These are phyloP conservation scores for Zapus hudsonius DNA, from an alignment of 2,113 vertebrate genomes.

Conservation along the genomic window DNA sequence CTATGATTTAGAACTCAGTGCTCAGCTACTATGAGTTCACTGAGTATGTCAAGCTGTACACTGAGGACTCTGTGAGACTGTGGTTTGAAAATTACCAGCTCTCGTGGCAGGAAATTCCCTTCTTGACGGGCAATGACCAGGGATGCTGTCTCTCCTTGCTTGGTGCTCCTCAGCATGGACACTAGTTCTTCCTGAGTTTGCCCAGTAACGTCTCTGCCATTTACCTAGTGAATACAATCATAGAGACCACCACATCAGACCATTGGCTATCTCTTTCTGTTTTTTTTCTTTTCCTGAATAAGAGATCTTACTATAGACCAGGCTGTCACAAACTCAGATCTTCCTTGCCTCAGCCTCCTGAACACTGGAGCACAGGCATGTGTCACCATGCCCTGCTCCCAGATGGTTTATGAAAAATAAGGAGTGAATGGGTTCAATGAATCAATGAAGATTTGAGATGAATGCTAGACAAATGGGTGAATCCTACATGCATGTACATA, in stretches of 20 bases:
- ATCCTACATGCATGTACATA: neutral
- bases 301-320: neutral
- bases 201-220: conserved; percentile 92
- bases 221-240: conserved; percentile 87
- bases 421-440: neutral
- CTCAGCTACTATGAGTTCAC: neutral
- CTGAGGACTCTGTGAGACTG: neutral
- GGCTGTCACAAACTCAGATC: neutral
- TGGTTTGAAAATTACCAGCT: conserved; percentile 92
- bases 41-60: neutral
- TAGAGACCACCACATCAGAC: neutral
- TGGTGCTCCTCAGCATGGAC: conserved; percentile 95
- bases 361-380: neutral
- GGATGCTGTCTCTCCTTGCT: conserved; percentile 93
- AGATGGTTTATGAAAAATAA: neutral
- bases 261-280: neutral
- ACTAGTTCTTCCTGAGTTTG: conserved; percentile 96
- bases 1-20: neutral
- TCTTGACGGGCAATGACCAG: conserved; percentile 94
- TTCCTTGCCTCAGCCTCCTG: neutral
- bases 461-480: neutral
- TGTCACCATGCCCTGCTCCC: neutral
- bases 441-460: neutral
- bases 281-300: neutral
- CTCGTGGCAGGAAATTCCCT: conserved; percentile 93